Evolutionary conservation across 2,888 invertebrate species (phyloP), one percentile per base, ranked within the genome.

Genomic region (Hyalella azteca): DNA sequence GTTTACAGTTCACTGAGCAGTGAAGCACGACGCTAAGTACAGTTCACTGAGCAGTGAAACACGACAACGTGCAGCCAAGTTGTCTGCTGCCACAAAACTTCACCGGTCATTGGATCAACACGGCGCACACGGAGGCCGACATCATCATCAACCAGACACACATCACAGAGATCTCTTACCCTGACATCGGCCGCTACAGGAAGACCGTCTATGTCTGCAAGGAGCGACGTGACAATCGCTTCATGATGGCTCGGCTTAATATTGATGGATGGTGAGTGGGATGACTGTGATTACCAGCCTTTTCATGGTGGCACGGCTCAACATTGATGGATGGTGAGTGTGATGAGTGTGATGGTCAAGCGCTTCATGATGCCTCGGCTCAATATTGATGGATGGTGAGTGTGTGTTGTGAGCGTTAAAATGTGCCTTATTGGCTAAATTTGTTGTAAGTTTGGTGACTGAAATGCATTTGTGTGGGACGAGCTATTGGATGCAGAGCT

Each of bases 91-190:
- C 98, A 0, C 94, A 95, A 87, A 97, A 98, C 88, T 96, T 96
- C 88, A 92, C 93, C 0, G 97, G 98, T 0, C 92, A 94, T 32
- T 98, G 98, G 98, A 95, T 97, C 78, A 98, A 98, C 87, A 97
- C 98, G 0, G 97, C 97, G 0, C 97, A 98, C 87, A 94, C 96
- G 85, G 97, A 97, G 88, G 97, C 97, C 0, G 95, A 97, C 88
- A 93, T 97, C 0, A 91, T 92, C 73, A 96, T 98, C 54, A 98
- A 98, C 87, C 95, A 96, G 87, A 98, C 98, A 0, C 98, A 98
- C 87, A 96, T 98, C 49, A 94, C 96, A 86, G 97, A 97, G 89
- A 96, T 95, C 0, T 96, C 95, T 89, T 95, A 95, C 88, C 97
- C 97, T 0, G 97, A 98, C 88, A 94, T 94, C 86, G 94, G 94